phyloP scores from a whole-genome alignment of 2,888 invertebrate genomes.

The Zygogramma bicolorata region DNA sequence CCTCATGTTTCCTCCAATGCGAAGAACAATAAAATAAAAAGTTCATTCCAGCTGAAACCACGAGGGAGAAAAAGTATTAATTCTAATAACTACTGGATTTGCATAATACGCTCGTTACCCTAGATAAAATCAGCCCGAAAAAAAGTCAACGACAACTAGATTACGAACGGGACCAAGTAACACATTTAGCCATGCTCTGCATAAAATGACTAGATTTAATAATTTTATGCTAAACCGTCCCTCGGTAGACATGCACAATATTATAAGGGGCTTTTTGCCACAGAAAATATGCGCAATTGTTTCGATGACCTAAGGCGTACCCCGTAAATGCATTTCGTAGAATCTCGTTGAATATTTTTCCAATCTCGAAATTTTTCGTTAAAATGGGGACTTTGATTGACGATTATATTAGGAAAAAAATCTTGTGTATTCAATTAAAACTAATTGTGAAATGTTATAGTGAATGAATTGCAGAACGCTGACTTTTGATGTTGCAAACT shows the following conservation, averaged over 20 bases:
- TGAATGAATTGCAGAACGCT: no score
- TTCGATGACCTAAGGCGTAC: background rate
- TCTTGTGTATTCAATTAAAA: no score
- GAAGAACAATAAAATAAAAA: no score
- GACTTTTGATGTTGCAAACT: no score
- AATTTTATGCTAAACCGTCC: conserved; percentile 13
- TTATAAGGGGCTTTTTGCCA: background rate
- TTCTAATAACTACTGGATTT: conserved; percentile 13
- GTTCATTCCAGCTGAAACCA: no score
- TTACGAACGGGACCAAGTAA: background rate
- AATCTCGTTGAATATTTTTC: no score
- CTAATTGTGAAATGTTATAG: no score
- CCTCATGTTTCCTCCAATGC: no score
- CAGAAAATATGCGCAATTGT: background rate
- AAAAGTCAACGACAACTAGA: conserved; percentile 15
- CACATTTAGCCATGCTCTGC: background rate
- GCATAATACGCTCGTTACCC: conserved; percentile 13
- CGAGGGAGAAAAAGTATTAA: background rate
- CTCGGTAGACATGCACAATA: background rate
- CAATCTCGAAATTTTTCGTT: no score
- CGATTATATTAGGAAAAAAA: no score
- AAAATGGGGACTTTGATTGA: no score
- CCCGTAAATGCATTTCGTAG: background rate
- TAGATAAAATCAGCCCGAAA: background rate
- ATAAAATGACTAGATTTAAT: conserved; percentile 1